Base-by-base conservation (phyloP, 2,888 invertebrate species). In the Cerceris ruficornis region DNA sequence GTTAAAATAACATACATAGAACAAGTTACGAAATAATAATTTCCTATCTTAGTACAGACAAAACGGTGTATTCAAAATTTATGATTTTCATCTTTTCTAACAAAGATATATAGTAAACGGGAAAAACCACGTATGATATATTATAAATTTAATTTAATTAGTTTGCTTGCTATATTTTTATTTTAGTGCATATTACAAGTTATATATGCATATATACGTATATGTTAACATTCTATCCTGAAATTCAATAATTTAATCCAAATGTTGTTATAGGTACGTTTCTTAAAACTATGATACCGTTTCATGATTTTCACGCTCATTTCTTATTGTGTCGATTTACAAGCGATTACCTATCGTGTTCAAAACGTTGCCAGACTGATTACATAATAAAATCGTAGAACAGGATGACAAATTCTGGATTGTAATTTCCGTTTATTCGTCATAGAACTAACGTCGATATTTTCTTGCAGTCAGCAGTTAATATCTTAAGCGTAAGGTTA, bases 91-190 rank as follows among this genome's bases (percentile, higher is more conserved):
- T 62, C 62, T 69, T 15, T 17, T 72, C 49, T 46, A 55, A 50
- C 39, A 15, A 46, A 43, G 62, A 55, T 59, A 57, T 65, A 60
- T n/a, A 57, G 13, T 14, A 60, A 42, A 42, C 57, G 54, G 49
- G 46, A 52, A 59, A 67, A 74, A 49, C 43, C 64, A 61, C 61
- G 54, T 39, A 66, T 39, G 59, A 69, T 15, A 67, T 79, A 68
- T 71, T 79, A 68, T 71, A 72, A 55, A 69, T 61, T 71, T 72
- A 74, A 60, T 69, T 69, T 60, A 70, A 72, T 82, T 80, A 79
- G 81, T 74, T 78, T 84, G 83, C 84, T 83, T 83, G 81, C 68
- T 75, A 71, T 49, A 66, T 67, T 81, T 74, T 67, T 84, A 69
- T 52, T 78, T 57, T 64, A 43, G 39, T 65, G 70, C 65, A 52